phyloP scores from a whole-genome alignment of 2,888 invertebrate genomes.

The Hirtodrosophila alboralis region DNA sequence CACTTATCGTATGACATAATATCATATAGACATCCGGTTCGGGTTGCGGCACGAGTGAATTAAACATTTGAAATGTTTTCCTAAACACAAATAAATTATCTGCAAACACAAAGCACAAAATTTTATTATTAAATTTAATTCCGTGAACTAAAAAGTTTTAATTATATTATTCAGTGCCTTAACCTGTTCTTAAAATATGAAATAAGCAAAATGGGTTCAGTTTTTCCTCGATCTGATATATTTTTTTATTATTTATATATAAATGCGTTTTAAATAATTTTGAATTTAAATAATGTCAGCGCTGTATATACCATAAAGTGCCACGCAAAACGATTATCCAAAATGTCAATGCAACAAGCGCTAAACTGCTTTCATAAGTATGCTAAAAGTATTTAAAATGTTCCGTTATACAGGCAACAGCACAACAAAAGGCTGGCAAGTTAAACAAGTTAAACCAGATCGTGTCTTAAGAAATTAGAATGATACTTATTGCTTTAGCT shows the following conservation, averaged over 20 bases:
- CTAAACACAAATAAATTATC: constrained; percentile 47
- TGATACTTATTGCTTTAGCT: constrained; percentile 18
- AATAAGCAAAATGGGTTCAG: background rate
- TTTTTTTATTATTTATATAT: constrained; percentile 6
- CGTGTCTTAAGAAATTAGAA: constrained; percentile 35
- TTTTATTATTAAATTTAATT: constrained; percentile 65
- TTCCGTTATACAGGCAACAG: constrained; percentile 63
- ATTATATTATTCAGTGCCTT: constrained; percentile 53
- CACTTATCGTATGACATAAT: constrained; percentile 61
- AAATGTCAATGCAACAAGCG: constrained; percentile 52
- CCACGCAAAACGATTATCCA: constrained; percentile 26
- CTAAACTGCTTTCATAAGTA: constrained; percentile 53
- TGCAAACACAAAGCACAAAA: constrained; percentile 28
- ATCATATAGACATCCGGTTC: constrained; percentile 59
- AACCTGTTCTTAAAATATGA: constrained; percentile 58
- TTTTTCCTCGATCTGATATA: too few species aligned
- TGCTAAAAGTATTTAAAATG: constrained; percentile 55
- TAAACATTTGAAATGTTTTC: constrained; percentile 42
- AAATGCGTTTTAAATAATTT: constrained; percentile 32
- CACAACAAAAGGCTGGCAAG: constrained; percentile 26
- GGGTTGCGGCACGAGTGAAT: constrained; percentile 4
- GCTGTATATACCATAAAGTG: constrained; percentile 14
- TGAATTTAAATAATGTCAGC: constrained; percentile 17
- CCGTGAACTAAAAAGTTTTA: constrained; percentile 55
- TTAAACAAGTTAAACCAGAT: constrained; percentile 70